Base-by-base conservation (phyloP, 2,888 invertebrate species). In the Himalopsyche anomala region DNA sequence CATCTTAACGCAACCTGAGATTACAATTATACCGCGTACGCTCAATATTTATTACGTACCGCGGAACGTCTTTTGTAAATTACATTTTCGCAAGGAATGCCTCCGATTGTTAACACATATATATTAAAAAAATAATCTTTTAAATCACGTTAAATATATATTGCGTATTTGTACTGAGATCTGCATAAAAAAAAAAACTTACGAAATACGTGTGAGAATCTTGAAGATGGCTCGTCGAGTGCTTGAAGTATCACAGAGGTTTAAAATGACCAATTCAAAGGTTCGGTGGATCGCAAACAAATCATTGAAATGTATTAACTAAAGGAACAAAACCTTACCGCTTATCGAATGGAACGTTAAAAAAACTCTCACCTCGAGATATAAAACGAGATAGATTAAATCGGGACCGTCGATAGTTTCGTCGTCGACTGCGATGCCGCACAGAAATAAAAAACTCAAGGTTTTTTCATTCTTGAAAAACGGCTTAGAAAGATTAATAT, bases 111-210 rank as follows among this genome's bases (percentile, higher is more conserved):
- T 12, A 74, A 38, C 19, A 38, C 3, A 74, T 15, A 38, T 15
- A 38, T 15, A 15, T 15, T 28, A 74, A 36, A 36, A 62, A 74
- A 74, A 74, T 36, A 74, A 38, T 36, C 4, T 36, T 74, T 74
- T 36, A 74, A 74, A 74, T 74, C 36, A 69, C n/a, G 36, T 69
- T 69, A 69, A 69, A 69, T 11, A 69, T 69, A 69, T 69, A 69
- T 69, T 74, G 8, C 38, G 74, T 38, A 74, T 80, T 80, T 80
- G 80, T 80, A 80, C 80, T 80, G 80, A 80, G 80, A 80, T 80
- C 80, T 51, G 42, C 45, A 40, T 80, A 80, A 80, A 5, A 74
- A 45, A 3, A 74, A 45, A 80, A 80, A 80, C 80, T 45, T 80
- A 80, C 42, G 38, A 45, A 45, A 80, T 80, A 80, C 36, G 45